Base-by-base conservation (phyloP, 2,797 vertebrate genomes). In the Pseudocheirus occidentalis region DNA sequence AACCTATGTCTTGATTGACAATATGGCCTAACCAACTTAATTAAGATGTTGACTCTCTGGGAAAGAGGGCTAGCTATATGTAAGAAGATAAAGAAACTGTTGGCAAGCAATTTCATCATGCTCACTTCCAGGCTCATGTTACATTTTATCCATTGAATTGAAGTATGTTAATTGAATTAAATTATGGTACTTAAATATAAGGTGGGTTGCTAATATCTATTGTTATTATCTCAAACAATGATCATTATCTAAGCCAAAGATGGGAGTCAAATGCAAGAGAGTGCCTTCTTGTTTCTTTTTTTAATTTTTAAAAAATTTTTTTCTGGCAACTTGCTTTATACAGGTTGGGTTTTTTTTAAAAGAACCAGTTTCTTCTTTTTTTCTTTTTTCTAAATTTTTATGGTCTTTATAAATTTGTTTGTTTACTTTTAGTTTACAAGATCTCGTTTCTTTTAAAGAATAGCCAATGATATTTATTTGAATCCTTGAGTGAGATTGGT, bases 401-500 rank as follows among this genome's bases (percentile, higher is more conserved):
- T 52, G 52, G 52, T 52, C 52, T 52, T 52, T 52, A 52, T 52
- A 4, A 52, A 52, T 52, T 52, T 52, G 52, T 52, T 52, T 52
- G 52, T 52, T 52, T 52, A 52, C 52, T 52, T 52, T 52, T 52
- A 52, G 52, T 52, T 52, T 52, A 52, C 52, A 52, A 52, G 52
- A 52, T 52, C 73, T 40, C 3, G 0, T 92, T 66, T 95, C 46
- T 29, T 97, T 95, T 90, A 53, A 56, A 52, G 54, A 24, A 9
- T 91, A 34, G 7, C 11, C 81, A 73, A 34, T 24, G 1, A 11
- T 90, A 94, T 57, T 58, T 1, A 57, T 95, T 94, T 92, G 87
- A 94, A 90, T 87, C 92, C 93, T 46, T 96, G 93, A 93, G 53
- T 81, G 24, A 81, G 29, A 46, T 46, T 16, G 40, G 0, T 46